These are phyloP conservation scores for Caenorhabditis angaria DNA, from an alignment of 2,888 invertebrate species.

Conservation along the genomic window DNA sequence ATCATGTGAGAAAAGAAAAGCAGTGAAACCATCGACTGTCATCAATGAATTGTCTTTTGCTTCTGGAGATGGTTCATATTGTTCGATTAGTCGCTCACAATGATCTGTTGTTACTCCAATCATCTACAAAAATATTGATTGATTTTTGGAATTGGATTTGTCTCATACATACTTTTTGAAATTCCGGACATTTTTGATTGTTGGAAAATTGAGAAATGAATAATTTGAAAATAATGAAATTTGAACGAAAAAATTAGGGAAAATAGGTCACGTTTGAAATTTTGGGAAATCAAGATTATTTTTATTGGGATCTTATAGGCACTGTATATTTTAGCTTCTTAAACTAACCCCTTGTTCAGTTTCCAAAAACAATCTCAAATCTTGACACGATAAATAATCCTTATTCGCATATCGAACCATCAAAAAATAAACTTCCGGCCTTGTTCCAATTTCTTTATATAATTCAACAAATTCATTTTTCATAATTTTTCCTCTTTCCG, in stretches of 20 bases:
- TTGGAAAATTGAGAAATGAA: not conserved
- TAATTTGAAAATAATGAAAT: not conserved
- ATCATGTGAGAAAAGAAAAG: slow-evolving; percentile 74
- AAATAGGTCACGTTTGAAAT: not conserved
- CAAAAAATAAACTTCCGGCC: slow-evolving; percentile 78
- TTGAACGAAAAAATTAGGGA: slow-evolving; percentile 5
- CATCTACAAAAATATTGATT: slow-evolving; percentile 73
- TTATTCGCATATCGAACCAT: slow-evolving; percentile 77
- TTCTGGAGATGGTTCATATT: slow-evolving; percentile 76
- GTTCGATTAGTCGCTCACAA: slow-evolving; percentile 76
- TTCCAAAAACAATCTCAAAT: slow-evolving; percentile 77
- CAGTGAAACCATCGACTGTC: slow-evolving; percentile 76
- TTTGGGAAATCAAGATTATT: not conserved
- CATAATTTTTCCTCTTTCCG: slow-evolving; percentile 74
- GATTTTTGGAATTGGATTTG: not conserved
- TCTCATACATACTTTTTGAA: not conserved
- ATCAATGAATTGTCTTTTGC: slow-evolving; percentile 75
- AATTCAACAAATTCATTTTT: slow-evolving; percentile 76
- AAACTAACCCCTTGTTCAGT: slow-evolving; percentile 77
- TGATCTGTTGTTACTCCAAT: slow-evolving; percentile 75
- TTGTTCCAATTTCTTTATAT: slow-evolving; percentile 77
- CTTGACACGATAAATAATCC: slow-evolving; percentile 77
- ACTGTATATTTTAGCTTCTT: not conserved
- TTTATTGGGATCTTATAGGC: not conserved
- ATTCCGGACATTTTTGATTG: not conserved